Evolutionary conservation across 2,797 vertebrate species (phyloP), one percentile per base, ranked within the genome.

Genomic region (Podarcis lilfordi): DNA sequence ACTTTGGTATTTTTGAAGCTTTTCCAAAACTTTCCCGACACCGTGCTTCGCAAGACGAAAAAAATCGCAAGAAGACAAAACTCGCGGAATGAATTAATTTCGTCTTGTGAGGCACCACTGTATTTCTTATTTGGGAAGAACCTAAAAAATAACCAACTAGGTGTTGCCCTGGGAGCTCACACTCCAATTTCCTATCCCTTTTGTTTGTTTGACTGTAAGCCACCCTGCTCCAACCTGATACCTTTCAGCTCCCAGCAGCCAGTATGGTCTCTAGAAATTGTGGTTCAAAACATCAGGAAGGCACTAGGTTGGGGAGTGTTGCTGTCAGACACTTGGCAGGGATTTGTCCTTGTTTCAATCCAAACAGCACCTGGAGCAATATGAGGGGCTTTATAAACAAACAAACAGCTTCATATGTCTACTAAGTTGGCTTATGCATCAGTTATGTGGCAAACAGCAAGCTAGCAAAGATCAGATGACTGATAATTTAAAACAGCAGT

Each of bases 311-410:
- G 61, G 61, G 6, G 61, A 64, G 5, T 19, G 61, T 23, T 64
- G 61, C 21, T 64, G 1, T 64, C 17, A 64, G 61, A 19, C 1
- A 64, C 10, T 64, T 50, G 43, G 23, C 43, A 86, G 11, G 27
- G 23, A 59, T 27, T 80, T 86, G 21, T 50, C 78, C 45, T 77
- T 66, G 27, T 77, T 77, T 68, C 8, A 68, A 68, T 15, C 69
- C 13, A 17, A 43, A 82, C 27, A 69, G 81, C 66, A 69, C 66
- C 29, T 69, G 32, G 66, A 68, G 19, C 6, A 0, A 68, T 78
- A 79, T 27, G 43, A 86, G 21, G 61, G 19, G 66, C 11, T 66
- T 85, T 43, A 77, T 86, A 79, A 79, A 50, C n/a, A 84, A 83
- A 68, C 29, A 69, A 27, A 15, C 50, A 15, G 50, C 55, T 85